Evolutionary conservation across 2,113 vertebrate species (phyloP), one percentile per base, ranked within the genome.

Genomic region (Otus sunia): DNA sequence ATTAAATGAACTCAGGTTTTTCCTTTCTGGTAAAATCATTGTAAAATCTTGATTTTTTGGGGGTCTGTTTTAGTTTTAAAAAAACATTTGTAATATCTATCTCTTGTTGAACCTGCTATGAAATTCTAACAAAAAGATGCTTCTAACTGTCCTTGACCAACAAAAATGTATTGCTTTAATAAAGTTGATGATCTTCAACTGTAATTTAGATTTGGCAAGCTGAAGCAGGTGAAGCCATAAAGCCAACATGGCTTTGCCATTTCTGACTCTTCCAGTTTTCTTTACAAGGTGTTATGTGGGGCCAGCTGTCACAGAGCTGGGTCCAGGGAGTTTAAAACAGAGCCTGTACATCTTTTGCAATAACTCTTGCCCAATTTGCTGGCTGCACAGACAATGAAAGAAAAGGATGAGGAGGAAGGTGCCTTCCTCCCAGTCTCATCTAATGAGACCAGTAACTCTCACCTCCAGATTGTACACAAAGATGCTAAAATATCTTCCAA

Each of bases 391-490:
- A 27, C 43, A 52, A 11, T 53, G n/a, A 41, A 81, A 71, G 27
- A 50, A 59, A 77, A 64, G 37, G 16, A 68, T 47, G 64, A 73
- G 72, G 26, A 47, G 30, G 26, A 68, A 68, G 19, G 43, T 67
- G n/a, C 43, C 23, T 37, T 95, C 49, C 27, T 81, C 41, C 34
- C 5, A 43, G 27, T 21, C 7, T 86, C 49, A n/a, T 26, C 47
- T 72, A 62, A 41, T 68, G 71, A 53, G 6, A 83, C 49, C 34
- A 58, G 29, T 68, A 52, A 47, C 59, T 47, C 43, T 52, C 1
- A 1, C 22, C 37, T 37, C 18, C 27, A n/a, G 37, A 5, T 15
- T 50, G 32, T 60, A 23, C 29, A 8, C 0, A 0, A 10, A 55
- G 49, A 29, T 72, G 58, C 25, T 47, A 37, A 72, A 60, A 26